Percentiles rank a stretch among this genome's conserved stretches.
phyloP scores from a whole-genome alignment of 2,797 vertebrate genomes.

The Poecilia gillii region DNA sequence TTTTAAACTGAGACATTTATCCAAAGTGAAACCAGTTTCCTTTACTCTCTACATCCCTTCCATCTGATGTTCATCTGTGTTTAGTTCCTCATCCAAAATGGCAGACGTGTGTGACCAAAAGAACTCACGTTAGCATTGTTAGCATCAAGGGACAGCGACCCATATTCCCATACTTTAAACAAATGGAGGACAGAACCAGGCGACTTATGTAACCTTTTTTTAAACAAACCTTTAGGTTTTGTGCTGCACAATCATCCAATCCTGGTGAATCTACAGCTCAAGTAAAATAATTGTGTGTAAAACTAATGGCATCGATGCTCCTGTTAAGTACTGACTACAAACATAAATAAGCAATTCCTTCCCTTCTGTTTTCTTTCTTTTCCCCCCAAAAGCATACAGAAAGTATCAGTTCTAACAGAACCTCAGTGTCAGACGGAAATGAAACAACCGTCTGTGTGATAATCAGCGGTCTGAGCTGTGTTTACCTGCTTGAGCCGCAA shows the following conservation, averaged over 20 bases:
- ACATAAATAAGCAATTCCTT: background rate
- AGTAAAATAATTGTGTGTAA: background rate
- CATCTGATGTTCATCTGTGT: no score
- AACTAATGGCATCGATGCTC: background rate
- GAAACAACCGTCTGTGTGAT: background rate
- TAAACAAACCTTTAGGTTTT: background rate
- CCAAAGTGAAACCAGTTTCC: no score
- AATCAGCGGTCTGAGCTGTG: background rate
- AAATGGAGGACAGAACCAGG: background rate
- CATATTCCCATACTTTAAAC: background rate
- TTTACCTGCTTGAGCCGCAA: conserved; percentile 95
- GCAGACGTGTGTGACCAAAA: background rate
- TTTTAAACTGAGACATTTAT: no score
- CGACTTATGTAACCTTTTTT: background rate
- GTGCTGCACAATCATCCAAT: background rate
- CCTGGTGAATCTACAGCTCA: background rate
- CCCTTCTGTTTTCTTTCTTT: background rate
- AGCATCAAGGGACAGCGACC: background rate
- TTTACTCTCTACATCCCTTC: no score
- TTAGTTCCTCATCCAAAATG: background rate
- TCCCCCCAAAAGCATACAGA: no score
- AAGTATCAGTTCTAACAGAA: background rate
- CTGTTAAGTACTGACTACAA: background rate
- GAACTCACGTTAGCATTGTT: background rate
- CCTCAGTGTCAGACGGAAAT: background rate